A percentile compares a stretch with the other conserved stretches of the same genome.
These are phyloP conservation scores for Calcarius lapponicus DNA, from an alignment of 2,797 vertebrate species.

Conservation along the genomic window DNA sequence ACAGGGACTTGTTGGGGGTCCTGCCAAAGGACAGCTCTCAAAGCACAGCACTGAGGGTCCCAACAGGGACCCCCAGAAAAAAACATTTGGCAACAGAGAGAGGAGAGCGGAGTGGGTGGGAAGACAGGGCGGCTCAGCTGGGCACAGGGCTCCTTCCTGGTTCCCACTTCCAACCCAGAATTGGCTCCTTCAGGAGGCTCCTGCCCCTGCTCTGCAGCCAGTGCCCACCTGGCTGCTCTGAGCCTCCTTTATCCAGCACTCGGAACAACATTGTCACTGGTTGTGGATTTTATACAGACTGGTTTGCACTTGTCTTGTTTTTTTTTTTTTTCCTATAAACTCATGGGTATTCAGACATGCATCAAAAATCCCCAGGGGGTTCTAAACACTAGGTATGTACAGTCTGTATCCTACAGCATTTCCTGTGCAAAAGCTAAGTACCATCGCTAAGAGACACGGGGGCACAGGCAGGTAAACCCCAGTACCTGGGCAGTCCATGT, in stretches of 20 bases:
- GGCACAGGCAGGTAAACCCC: neutral
- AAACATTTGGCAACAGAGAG: conserved; percentile 45
- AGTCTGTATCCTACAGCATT: conserved; percentile 35
- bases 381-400: conserved; percentile 44
- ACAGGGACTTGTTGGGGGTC: neutral
- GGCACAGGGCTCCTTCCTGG: neutral
- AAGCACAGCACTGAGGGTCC: conserved; percentile 23
- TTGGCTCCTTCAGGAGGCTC: neutral
- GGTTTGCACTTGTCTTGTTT: neutral
- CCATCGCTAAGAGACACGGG: neutral
- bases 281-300: neutral
- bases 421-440: conserved; percentile 62
- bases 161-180: neutral
- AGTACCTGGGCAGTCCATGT: conserved; percentile 4
- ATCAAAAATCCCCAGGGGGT: neutral
- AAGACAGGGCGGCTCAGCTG: fast-evolving
- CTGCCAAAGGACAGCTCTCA: neutral
- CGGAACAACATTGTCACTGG: neutral
- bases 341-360: conserved; percentile 51
- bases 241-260: conserved; percentile 19
- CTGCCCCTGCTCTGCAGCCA: neutral
- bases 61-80: fast-evolving
- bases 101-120: neutral
- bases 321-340: conserved; percentile 25
- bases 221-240: neutral